These are phyloP conservation scores for Caenorhabditis tropicalis DNA, from an alignment of 1,140 invertebrate species.

Conservation along the genomic window DNA sequence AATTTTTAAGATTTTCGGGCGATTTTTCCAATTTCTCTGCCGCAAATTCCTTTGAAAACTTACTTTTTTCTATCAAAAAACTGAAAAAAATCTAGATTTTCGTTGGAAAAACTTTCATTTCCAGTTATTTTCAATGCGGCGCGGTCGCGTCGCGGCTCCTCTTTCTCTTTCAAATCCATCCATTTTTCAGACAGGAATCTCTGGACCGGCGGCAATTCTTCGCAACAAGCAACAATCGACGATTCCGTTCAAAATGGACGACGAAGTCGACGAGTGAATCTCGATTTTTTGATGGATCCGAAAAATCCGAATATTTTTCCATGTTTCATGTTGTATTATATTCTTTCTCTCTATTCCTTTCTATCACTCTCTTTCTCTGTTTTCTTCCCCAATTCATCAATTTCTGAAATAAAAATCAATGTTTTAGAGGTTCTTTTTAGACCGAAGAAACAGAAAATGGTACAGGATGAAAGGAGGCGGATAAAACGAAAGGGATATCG, in stretches of 20 bases:
- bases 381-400: too few relatives aligned
- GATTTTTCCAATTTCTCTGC: not conserved
- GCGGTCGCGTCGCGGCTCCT: too few relatives aligned
- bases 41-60: not conserved
- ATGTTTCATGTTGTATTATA: conserved; percentile 36
- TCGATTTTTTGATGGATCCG: too few relatives aligned
- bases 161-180: not conserved
- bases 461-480: not conserved
- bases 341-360: not conserved
- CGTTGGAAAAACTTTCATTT: not conserved
- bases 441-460: not conserved
- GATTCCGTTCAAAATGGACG: conserved; percentile 42
- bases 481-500: not conserved
- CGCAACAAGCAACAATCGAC: conserved; percentile 39
- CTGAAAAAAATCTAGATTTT: not conserved
- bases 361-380: not conserved
- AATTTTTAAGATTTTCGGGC: too few relatives aligned
- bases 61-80: not conserved
- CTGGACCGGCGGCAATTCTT: conserved; percentile 9
- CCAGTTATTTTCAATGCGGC: too few relatives aligned
- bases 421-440: too few relatives aligned
- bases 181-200: not conserved
- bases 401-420: conserved; percentile 28
- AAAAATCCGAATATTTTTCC: not conserved
- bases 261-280: not conserved